phyloP scores from a whole-genome alignment of 2,888 invertebrate genomes.

The Empis livida region DNA sequence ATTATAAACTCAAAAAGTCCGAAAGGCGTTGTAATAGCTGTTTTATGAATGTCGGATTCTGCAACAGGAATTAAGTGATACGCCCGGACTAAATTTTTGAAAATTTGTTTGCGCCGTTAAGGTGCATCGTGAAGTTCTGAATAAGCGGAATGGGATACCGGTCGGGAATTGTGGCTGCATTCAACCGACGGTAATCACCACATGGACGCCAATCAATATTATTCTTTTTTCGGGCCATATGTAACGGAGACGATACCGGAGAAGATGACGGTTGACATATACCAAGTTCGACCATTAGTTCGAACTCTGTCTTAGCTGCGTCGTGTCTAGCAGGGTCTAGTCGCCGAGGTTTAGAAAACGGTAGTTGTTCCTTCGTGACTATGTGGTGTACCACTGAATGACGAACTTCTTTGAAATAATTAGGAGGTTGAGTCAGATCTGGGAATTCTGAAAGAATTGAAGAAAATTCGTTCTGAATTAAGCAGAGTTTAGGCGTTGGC shows the following conservation, averaged over 20 bases:
- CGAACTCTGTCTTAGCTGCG: slow-evolving; percentile 2
- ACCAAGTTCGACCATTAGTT: slow-evolving; percentile 2
- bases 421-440: not conserved
- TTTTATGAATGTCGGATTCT: not conserved
- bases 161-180: no score
- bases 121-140: no score
- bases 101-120: slow-evolving; percentile 15
- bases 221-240: slow-evolving; percentile 2
- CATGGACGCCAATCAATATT: slow-evolving; percentile 5
- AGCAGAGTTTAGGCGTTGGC: not conserved
- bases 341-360: not conserved
- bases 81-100: slow-evolving; percentile 15
- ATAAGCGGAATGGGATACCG: no score
- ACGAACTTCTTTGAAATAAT: not conserved
- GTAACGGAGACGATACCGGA: not conserved
- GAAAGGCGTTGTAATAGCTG: slow-evolving; percentile 20
- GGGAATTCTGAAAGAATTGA: not conserved
- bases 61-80: slow-evolving; percentile 14
- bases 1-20: slow-evolving; percentile 24
- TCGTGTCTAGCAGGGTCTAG: not conserved
- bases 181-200: no score
- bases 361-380: slow-evolving; percentile 1
- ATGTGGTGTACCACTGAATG: slow-evolving; percentile 1
- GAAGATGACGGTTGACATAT: slow-evolving; percentile 2
- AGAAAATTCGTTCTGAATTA: not conserved